phyloP scores from a whole-genome alignment of 2,113 vertebrate genomes.

The Haemorhous mexicanus region DNA sequence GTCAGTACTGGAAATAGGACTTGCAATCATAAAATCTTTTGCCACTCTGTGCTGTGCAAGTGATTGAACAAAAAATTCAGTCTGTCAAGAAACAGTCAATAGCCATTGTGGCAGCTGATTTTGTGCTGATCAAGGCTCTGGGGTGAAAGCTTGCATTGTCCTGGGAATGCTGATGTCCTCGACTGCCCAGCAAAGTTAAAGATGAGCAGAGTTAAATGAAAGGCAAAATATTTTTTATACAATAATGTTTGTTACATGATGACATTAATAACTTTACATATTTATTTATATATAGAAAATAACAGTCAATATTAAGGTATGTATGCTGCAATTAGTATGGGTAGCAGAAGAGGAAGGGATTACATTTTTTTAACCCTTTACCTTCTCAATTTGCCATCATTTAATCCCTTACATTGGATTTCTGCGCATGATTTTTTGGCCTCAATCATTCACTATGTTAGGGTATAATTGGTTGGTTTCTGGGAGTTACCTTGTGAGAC shows the following conservation, averaged over 20 bases:
- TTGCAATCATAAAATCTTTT: conserved; percentile 6
- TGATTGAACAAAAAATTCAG: not conserved
- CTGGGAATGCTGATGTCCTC: not conserved
- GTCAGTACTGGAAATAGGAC: not conserved
- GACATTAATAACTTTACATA: not conserved
- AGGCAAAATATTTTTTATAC: not conserved
- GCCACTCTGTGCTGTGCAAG: not conserved
- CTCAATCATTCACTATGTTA: not conserved
- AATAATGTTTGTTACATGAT: not conserved
- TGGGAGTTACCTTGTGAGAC: not conserved
- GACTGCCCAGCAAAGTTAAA: not conserved
- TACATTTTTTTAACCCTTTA: not conserved
- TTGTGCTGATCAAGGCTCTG: not conserved
- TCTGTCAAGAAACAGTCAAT: not conserved
- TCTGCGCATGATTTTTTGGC: not conserved
- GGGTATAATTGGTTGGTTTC: not conserved
- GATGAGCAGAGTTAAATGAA: not conserved
- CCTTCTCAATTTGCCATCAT: not conserved
- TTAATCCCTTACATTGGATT: not conserved
- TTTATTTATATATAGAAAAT: not conserved
- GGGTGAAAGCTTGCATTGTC: not conserved
- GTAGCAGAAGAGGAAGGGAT: not conserved
- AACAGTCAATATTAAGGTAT: not conserved
- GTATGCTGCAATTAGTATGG: not conserved
- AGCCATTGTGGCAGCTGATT: not conserved